Evolutionary conservation across 92 coral and sea anemone species (phyloP), one percentile per base, ranked within the genome.

Genomic region (Parazoanthus swiftii): DNA sequence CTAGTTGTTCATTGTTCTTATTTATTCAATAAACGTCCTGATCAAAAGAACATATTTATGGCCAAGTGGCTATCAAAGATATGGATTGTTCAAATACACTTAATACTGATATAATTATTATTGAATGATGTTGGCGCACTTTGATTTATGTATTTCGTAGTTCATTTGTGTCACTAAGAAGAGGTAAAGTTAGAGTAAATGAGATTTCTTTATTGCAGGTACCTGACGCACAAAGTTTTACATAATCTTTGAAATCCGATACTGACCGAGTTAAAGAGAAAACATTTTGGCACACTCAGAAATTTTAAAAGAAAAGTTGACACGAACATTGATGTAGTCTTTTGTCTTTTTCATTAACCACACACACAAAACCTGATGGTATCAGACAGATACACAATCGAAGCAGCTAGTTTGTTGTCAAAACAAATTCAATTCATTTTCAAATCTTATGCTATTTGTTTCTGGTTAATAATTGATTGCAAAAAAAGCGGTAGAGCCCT

Each of bases 391-490:
- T 20, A 48, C 18, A 79, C 82, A 79, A 76, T 76, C 63, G 37
- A 79, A 79, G 37, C 23, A 25, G 48, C 35, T 23, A 16, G 37
- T 79, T 79, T 48, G 21, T 51, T 79, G 82, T 54, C 82, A 81
- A 59, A 81, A 36, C 72, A 63, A 81, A 18, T 51, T 33, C 25
- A 20, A 21, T 50, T 79, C 35, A 79, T 79, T 79, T 46, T 42
- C 39, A 79, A 79, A 14, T 79, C 82, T 79, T 79, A 79, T 35
- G 36, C 39, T 23, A 79, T 23, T 79, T 79, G 37, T 26, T 26
- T 26, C 18, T 51, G 82, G 65, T 79, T 50, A 79, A 79, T 79
- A 50, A 79, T 79, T 79, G 21, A 79, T 79, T n/a, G 70, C 26
- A 63, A 8, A 7, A 7, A 63, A 79, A 25, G 37, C 4, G 21